Percentiles rank a stretch among this genome's conserved stretches.
phyloP scores from a whole-genome alignment of 2,113 vertebrate species.

The Upupa epops region DNA sequence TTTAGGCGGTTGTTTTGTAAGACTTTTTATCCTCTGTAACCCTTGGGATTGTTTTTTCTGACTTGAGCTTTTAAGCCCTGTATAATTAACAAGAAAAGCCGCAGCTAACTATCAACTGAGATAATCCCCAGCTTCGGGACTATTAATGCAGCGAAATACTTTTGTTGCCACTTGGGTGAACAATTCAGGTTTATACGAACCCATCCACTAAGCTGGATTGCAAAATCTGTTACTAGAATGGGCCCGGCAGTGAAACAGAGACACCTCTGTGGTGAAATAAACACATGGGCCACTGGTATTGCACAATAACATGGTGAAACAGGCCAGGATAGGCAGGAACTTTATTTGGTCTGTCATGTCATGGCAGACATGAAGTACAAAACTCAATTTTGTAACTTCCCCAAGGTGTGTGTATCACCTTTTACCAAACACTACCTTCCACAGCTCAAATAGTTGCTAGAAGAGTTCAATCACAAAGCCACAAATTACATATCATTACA shows the following conservation, averaged over 20 bases:
- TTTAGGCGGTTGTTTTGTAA: no score
- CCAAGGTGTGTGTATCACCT: background rate
- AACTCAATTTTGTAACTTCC: background rate
- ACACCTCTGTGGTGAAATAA: background rate
- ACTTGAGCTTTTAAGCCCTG: background rate
- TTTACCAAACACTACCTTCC: background rate
- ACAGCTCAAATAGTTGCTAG: background rate
- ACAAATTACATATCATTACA: background rate
- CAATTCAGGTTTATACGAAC: slow-evolving; percentile 1
- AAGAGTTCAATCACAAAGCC: no score
- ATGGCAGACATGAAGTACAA: background rate
- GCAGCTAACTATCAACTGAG: background rate
- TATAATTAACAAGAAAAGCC: background rate
- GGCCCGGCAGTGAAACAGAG: background rate
- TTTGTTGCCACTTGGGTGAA: background rate
- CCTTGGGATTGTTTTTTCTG: background rate
- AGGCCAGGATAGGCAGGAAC: background rate
- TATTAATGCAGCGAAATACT: background rate
- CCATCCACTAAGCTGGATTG: background rate
- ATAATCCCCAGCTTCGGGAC: background rate
- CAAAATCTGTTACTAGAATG: background rate
- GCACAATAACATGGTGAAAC: background rate
- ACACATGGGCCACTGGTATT: background rate
- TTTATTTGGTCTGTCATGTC: background rate
- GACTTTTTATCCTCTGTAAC: background rate